phyloP scores from a whole-genome alignment of 2,888 invertebrate genomes.

The Tetrapedia diversipes region DNA sequence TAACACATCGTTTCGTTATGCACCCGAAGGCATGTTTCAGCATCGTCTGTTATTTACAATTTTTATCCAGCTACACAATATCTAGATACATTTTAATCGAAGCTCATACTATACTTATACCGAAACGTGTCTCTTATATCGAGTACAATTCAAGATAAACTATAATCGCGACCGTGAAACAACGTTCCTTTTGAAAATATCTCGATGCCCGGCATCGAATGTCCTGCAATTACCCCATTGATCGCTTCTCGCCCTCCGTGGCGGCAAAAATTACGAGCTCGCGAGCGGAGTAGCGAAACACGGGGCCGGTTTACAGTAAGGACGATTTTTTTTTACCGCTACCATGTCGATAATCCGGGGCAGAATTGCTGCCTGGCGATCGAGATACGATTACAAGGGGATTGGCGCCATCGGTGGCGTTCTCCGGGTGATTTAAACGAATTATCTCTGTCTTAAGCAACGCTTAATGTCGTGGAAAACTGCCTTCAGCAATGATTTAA shows the following conservation, averaged over 20 bases:
- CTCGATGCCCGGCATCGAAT: neutral
- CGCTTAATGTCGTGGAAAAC: too few relatives aligned
- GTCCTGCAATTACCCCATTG: slow-evolving; percentile 3
- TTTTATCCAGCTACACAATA: too few relatives aligned
- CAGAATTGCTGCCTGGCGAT: slow-evolving; percentile 1
- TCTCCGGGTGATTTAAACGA: slow-evolving; percentile 9
- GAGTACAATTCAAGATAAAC: neutral
- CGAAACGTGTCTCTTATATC: too few relatives aligned
- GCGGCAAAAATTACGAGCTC: slow-evolving; percentile 3
- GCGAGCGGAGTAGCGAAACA: neutral
- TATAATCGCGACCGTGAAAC: slow-evolving; percentile 4
- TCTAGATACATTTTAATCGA: too few relatives aligned
- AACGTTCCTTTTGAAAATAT: neutral
- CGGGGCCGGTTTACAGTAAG: neutral
- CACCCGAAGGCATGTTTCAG: too few relatives aligned
- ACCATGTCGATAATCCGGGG: slow-evolving; percentile 5
- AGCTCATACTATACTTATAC: too few relatives aligned
- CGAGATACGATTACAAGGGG: slow-evolving; percentile 14
- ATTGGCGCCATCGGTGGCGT: neutral
- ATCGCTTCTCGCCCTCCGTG: too few relatives aligned
- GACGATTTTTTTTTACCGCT: neutral
- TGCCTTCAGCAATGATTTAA: slow-evolving; percentile 38
- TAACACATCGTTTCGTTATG: too few relatives aligned
- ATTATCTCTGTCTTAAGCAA: slow-evolving; percentile 40
- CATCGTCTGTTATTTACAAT: too few relatives aligned